phyloP scores from a whole-genome alignment of 2,113 vertebrate species.

The Pseudorhombus dupliciocellatus region DNA sequence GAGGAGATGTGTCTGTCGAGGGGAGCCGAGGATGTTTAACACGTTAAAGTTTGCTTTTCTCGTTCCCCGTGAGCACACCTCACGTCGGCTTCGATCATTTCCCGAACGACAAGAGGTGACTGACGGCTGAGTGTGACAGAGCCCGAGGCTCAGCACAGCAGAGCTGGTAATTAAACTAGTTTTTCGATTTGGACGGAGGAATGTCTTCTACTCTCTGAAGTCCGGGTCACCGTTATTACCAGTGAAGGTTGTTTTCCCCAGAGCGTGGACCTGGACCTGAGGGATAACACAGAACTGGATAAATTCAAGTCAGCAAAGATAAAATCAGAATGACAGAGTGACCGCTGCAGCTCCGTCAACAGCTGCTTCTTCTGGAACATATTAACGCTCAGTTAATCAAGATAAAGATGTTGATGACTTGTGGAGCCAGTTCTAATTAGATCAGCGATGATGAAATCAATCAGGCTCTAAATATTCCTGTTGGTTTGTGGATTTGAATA shows the following conservation, averaged over 20 bases:
- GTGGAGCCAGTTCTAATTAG: conserved; percentile 41
- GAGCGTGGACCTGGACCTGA: conserved; percentile 2
- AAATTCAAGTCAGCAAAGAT: background rate
- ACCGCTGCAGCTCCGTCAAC: background rate
- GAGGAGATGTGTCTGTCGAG: background rate
- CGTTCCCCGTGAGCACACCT: background rate
- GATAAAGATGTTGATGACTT: conserved; percentile 15
- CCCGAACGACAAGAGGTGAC: conserved; percentile 33
- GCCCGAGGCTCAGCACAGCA: background rate
- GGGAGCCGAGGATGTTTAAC: background rate
- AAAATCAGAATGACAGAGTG: background rate
- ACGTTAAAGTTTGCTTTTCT: conserved; percentile 11
- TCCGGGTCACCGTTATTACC: background rate
- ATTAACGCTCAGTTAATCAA: conserved; percentile 17
- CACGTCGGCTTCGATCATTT: conserved; percentile 46
- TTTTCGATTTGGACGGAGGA: too few species aligned
- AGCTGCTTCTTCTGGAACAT: background rate
- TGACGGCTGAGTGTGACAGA: background rate
- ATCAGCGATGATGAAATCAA: conserved; percentile 11
- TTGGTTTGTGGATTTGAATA: conserved; percentile 26
- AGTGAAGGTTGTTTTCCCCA: background rate
- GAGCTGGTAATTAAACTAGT: conserved; percentile 12
- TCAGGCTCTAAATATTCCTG: conserved; percentile 53
- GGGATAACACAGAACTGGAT: conserved; percentile 3
- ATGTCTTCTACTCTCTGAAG: background rate